These are phyloP conservation scores for Cantharis rufa DNA, from an alignment of 2,888 invertebrate genomes.

Conservation along the genomic window DNA sequence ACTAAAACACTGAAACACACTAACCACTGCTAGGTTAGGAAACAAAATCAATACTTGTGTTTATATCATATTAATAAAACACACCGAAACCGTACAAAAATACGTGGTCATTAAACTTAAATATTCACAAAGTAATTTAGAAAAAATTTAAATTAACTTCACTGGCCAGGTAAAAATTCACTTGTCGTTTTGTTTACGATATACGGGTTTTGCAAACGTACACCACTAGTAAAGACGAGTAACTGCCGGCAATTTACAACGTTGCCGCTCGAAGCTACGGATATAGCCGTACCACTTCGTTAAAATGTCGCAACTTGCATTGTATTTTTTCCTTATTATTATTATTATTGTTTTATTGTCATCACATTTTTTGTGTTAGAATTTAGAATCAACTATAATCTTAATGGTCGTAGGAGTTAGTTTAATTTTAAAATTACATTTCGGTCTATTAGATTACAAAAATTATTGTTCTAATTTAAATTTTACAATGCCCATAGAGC, in stretches of 20 bases:
- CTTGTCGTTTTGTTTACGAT: slow-evolving; percentile 38
- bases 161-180: slow-evolving; percentile 1
- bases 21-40: slow-evolving; percentile 33
- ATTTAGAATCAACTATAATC: not conserved
- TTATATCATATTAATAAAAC: slow-evolving; percentile 10
- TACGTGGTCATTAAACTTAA: not conserved
- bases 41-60: slow-evolving; percentile 37
- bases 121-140: not conserved
- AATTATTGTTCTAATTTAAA: not conserved
- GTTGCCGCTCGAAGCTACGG: slow-evolving; percentile 43
- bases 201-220: slow-evolving; percentile 19
- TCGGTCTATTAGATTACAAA: not conserved
- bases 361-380: not conserved
- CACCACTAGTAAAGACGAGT: slow-evolving; percentile 36
- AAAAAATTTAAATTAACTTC: slow-evolving; percentile 3
- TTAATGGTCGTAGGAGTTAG: not conserved
- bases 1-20: not conserved
- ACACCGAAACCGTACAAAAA: slow-evolving; percentile 1
- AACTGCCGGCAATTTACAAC: slow-evolving; percentile 43
- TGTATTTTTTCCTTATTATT: not conserved
- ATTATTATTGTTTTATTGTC: not conserved
- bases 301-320: slow-evolving; percentile 15
- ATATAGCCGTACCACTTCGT: slow-evolving; percentile 32
- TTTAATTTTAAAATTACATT: not conserved
- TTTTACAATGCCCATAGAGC: not conserved